A percentile compares a stretch with the other conserved stretches of the same genome.
Evolutionary conservation across 2,113 vertebrate species (phyloP).

Genomic region (Tenebrosternarchus preto): DNA sequence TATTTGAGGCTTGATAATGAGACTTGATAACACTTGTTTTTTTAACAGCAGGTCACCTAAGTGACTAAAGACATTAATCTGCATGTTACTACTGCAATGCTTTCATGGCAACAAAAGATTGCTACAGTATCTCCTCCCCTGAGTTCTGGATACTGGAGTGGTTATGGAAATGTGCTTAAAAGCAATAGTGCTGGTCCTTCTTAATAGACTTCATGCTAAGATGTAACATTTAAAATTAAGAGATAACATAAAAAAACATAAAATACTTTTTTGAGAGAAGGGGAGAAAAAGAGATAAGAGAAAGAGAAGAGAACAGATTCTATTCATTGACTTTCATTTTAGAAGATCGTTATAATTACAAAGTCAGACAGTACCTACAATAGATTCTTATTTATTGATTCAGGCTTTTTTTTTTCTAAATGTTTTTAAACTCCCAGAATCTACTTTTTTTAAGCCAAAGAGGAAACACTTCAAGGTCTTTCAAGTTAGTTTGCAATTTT

Average conservation of each 20-base stretch:
- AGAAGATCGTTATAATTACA: too few relatives aligned
- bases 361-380: too few relatives aligned
- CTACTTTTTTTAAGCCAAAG: too few relatives aligned
- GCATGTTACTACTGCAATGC: slow-evolving; percentile 21
- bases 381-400: too few relatives aligned
- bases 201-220: slow-evolving; percentile 19
- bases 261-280: background rate
- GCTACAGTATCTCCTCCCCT: background rate
- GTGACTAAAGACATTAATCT: slow-evolving; percentile 42
- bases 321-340: too few relatives aligned
- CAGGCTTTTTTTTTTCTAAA: too few relatives aligned
- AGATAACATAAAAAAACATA: background rate
- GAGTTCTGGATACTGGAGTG: slow-evolving; percentile 5
- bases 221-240: slow-evolving; percentile 26
- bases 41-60: slow-evolving; percentile 30
- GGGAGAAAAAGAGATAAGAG: background rate
- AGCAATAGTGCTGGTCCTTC: background rate
- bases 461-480: too few relatives aligned
- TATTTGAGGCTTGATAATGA: slow-evolving; percentile 20
- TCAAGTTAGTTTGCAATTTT: too few relatives aligned
- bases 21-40: slow-evolving; percentile 15
- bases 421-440: too few relatives aligned
- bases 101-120: slow-evolving; percentile 18
- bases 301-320: background rate
- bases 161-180: slow-evolving; percentile 27